Percentiles rank a stretch among this genome's conserved stretches.
Conservation (phyloP, 2,888 invertebrate genomes). For the Archaeoteleia sp. region DNA sequence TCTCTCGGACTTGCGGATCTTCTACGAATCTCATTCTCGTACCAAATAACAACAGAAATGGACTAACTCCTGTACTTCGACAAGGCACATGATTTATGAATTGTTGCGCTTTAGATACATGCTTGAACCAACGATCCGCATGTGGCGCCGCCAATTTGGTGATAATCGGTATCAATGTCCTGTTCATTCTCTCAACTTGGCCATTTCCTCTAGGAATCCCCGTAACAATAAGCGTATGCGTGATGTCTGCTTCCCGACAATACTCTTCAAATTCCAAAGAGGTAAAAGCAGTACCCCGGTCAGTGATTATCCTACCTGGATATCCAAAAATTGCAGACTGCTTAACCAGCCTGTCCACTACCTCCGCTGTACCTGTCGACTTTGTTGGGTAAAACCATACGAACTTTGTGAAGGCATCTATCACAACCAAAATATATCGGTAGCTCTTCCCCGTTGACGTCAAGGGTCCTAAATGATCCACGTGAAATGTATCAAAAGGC, state of each 20-base stretch:
- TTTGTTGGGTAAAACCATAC: slow-evolving; percentile 45
- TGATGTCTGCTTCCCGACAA: neutral
- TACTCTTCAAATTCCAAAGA: slow-evolving; percentile 1
- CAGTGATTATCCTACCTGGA: slow-evolving; percentile 11
- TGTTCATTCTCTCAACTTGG: neutral
- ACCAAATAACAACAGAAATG: slow-evolving; percentile 14
- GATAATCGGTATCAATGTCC: neutral
- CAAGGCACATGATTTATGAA: slow-evolving; percentile 9
- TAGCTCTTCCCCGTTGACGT: slow-evolving; percentile 40
- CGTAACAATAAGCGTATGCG: neutral
- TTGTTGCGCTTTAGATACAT: slow-evolving; percentile 5
- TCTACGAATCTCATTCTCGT: slow-evolving; percentile 14
- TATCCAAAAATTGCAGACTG: slow-evolving; percentile 47
- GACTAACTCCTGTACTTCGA: slow-evolving; percentile 6
- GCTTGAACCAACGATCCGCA: slow-evolving; percentile 10
- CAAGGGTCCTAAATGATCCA: slow-evolving; percentile 42
- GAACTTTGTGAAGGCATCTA: slow-evolving; percentile 38
- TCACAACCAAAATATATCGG: slow-evolving; percentile 32
- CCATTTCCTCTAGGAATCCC: neutral
- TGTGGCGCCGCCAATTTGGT: neutral
- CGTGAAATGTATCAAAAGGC: slow-evolving; percentile 42
- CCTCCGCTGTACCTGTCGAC: slow-evolving; percentile 31
- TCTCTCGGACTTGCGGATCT: neutral
- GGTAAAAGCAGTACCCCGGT: neutral
- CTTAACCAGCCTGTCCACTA: slow-evolving; percentile 15